Evolutionary conservation across 2,113 vertebrate genomes (phyloP), one percentile per base, ranked within the genome.

Genomic region (Pelmatolapia mariae): DNA sequence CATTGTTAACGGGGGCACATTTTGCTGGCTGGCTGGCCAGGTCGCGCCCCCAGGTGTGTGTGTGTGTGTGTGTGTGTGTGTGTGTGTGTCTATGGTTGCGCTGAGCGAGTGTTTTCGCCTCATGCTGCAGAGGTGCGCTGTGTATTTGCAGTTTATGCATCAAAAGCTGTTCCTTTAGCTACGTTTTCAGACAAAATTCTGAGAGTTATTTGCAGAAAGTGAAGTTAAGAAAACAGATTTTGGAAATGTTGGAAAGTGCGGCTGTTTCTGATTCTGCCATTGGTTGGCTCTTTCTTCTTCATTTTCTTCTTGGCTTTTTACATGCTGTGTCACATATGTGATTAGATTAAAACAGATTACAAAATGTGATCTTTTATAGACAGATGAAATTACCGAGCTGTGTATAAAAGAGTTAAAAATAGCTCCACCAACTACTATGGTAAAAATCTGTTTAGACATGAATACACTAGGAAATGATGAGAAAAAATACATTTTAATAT

Each of bases 261-360:
- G 0, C n/a, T 54, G n/a, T 12, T 54, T 11, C 5, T 4, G 6
- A 12, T 11, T 54, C 19, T 5, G 9, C 10, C 52, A 3, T 53
- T 54, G 10, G 19, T 6, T 11, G n/a, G 10, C 15, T 76, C 61
- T 12, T 66, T 66, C 61, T 66, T 66, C 18, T 38, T 66, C 33
- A 38, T 38, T 0, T 66, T 8, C 31, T 66, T 73, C 33, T 22
- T 7, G 19, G 63, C 33, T 38, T 40, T 68, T 68, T 3, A 22
- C n/a, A 22, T 40, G 19, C 63, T 76, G 43, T 19, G 15, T 76
- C 71, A 47, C 40, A 47, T 47, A 76, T 76, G 43, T 47, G 24
- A 76, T 47, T 18, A 29, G 43, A 76, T 73, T 43, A 45, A 24
- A 73, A 73, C n/a, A 43, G 66, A 73, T 47, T 76, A 29, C 24